Evolutionary conservation across 2,113 vertebrate species (phyloP).

Genomic region (Redunca redunca): DNA sequence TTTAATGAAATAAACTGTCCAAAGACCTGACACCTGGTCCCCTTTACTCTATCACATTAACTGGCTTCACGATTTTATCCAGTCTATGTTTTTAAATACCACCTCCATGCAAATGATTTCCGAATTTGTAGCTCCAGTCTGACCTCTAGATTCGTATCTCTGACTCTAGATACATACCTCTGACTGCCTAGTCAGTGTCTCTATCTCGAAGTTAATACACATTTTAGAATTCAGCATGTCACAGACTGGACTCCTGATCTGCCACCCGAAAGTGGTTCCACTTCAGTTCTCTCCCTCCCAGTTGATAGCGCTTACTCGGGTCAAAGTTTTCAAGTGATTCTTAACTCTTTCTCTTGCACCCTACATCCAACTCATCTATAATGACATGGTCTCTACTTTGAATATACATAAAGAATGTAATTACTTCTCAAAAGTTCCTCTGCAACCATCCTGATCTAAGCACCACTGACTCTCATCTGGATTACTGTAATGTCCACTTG

Average conservation of each 20-base stretch:
- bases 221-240: not conserved
- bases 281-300: not conserved
- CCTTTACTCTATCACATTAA: not conserved
- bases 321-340: not conserved
- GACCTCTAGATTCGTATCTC: not conserved
- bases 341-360: not conserved
- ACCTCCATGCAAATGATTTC: not conserved
- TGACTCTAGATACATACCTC: not conserved
- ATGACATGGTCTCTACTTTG: not conserved
- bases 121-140: not conserved
- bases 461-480: not conserved
- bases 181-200: not conserved
- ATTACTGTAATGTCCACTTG: not conserved
- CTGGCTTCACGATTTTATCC: not conserved
- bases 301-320: too few species aligned
- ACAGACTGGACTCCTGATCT: not conserved
- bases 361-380: not conserved
- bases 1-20: not conserved
- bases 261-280: not conserved
- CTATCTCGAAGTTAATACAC: not conserved
- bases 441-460: not conserved
- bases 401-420: not conserved
- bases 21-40: not conserved
- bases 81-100: not conserved
- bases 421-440: not conserved